Conservation (phyloP, 2,888 invertebrate species). For the Phragmatobia fuliginosa region DNA sequence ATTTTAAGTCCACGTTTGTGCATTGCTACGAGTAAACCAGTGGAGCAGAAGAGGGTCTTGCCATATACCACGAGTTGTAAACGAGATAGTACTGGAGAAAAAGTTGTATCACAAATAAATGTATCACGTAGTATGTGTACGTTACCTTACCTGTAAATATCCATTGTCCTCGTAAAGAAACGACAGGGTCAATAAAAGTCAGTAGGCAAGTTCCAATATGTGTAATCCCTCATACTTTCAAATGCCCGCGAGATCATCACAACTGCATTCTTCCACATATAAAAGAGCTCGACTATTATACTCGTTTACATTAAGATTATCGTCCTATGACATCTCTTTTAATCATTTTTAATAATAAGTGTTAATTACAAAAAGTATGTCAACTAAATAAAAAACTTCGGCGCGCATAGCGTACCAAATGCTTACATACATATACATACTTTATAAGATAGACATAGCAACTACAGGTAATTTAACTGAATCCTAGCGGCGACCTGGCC, state of each 20-base stretch:
- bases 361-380: constrained; percentile 84
- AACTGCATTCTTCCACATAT: constrained; percentile 82
- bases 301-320: constrained; percentile 75
- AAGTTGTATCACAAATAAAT: background rate
- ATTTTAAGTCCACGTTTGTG: background rate
- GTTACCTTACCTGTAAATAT: background rate
- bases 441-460: constrained; percentile 74
- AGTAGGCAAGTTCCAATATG: constrained; percentile 78
- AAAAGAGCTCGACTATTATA: constrained; percentile 79
- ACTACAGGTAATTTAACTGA: constrained; percentile 78
- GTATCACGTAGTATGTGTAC: too few relatives aligned
- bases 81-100: background rate
- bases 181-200: constrained; percentile 57
- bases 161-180: background rate
- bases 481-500: constrained; percentile 56
- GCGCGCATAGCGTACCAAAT: constrained; percentile 81
- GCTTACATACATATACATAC: constrained; percentile 82
- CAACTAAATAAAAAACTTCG: constrained; percentile 83
- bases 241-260: constrained; percentile 83
- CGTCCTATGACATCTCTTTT: constrained; percentile 75
- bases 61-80: too few relatives aligned
- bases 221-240: constrained; percentile 76
- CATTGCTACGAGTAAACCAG: too few relatives aligned
- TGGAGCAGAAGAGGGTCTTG: background rate
- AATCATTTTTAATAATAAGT: constrained; percentile 69